Evolutionary conservation across 2,888 invertebrate genomes (phyloP).

Genomic region (Drosophila prostipennis): DNA sequence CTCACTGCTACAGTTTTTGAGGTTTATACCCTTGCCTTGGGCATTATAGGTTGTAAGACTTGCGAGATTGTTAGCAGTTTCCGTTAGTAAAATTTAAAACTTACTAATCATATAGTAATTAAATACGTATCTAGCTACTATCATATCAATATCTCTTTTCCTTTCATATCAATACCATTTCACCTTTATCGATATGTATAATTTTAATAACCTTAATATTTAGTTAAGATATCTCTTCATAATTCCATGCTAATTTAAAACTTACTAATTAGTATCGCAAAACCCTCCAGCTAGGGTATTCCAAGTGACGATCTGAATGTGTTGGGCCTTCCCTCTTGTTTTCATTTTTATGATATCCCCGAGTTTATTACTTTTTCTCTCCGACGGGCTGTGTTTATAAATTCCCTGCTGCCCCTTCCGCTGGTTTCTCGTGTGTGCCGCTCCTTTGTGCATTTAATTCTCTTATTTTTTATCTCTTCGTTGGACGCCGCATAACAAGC

Average conservation of each 20-base stretch:
- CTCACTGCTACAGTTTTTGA: constrained; percentile 11
- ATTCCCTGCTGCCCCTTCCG: constrained; percentile 23
- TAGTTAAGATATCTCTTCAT: background rate
- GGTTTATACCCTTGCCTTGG: constrained; percentile 5
- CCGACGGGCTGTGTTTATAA: constrained; percentile 35
- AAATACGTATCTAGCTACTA: too few relatives aligned
- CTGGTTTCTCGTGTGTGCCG: constrained; percentile 19
- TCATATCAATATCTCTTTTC: too few relatives aligned
- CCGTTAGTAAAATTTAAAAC: too few relatives aligned
- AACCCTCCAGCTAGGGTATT: constrained; percentile 23
- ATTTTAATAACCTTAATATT: too few relatives aligned
- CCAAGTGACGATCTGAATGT: background rate
- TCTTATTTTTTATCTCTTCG: constrained; percentile 40
- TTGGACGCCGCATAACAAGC: constrained; percentile 36
- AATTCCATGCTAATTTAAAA: background rate
- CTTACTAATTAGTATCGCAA: background rate
- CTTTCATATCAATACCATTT: too few relatives aligned
- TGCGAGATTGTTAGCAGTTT: background rate
- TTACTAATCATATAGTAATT: too few relatives aligned
- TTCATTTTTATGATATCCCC: constrained; percentile 41
- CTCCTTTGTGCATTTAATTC: constrained; percentile 42
- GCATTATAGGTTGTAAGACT: background rate
- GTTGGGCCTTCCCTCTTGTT: constrained; percentile 11
- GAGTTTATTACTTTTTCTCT: constrained; percentile 38
- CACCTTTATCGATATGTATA: too few relatives aligned